phyloP scores from a whole-genome alignment of 2,888 invertebrate genomes.

The Kuschelorhynchus macadamiae region DNA sequence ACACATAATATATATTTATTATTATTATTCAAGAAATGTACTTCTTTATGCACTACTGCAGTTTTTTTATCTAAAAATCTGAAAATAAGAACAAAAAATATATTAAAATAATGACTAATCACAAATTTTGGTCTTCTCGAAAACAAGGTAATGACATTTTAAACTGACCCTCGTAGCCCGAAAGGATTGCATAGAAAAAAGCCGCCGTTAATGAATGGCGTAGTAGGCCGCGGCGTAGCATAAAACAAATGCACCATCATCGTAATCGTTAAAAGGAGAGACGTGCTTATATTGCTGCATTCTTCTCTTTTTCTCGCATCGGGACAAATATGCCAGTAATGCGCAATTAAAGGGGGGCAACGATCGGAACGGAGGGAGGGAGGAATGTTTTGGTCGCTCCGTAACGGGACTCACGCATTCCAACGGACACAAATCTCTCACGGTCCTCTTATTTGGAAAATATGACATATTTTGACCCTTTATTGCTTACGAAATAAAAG shows the following conservation, averaged over 20 bases:
- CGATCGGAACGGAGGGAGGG: constrained; percentile 42
- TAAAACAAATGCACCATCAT: constrained; percentile 51
- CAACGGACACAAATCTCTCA: constrained; percentile 54
- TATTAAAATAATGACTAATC: too few species aligned
- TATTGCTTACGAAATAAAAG: neutral
- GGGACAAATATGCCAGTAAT: constrained; percentile 59
- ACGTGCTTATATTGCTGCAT: constrained; percentile 39
- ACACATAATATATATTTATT: too few species aligned
- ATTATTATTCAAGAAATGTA: too few species aligned
- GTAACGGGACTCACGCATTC: constrained; percentile 64
- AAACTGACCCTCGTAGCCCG: constrained; percentile 4
- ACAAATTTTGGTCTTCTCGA: too few species aligned
- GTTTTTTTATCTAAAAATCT: too few species aligned
- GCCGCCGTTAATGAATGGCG: constrained; percentile 48
- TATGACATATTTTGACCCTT: constrained; percentile 10
- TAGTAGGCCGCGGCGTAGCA: constrained; percentile 44
- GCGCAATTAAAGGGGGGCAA: constrained; percentile 59
- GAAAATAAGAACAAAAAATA: too few species aligned
- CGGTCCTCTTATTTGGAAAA: constrained; percentile 34
- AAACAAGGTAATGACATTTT: constrained; percentile 13
- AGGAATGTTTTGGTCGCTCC: constrained; percentile 60
- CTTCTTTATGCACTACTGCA: too few species aligned
- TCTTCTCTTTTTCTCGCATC: constrained; percentile 40
- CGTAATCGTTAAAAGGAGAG: constrained; percentile 45
- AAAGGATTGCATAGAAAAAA: constrained; percentile 26